Evolutionary conservation across 2,113 vertebrate species (phyloP).

Genomic region (Dipodomys stephensi): DNA sequence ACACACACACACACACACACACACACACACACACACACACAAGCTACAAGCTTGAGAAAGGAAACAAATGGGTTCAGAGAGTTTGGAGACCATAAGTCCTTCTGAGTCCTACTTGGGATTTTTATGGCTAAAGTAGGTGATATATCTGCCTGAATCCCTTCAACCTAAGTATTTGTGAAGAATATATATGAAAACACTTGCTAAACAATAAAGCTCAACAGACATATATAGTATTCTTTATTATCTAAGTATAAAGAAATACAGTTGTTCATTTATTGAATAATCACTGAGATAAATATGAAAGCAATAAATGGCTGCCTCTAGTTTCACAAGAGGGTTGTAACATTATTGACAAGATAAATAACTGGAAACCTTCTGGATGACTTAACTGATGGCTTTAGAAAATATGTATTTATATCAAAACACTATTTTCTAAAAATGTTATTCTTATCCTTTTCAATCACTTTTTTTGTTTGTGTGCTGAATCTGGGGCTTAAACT

Average conservation of each 20-base stretch:
- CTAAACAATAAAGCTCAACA: background rate
- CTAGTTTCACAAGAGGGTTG: background rate
- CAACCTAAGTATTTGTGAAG: background rate
- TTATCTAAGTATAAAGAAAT: background rate
- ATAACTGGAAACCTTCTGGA: background rate
- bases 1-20: no score
- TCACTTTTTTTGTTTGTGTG: no score
- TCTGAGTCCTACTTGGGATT: background rate
- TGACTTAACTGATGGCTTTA: background rate
- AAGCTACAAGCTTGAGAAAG: background rate
- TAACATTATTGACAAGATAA: background rate
- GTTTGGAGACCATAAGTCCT: background rate
- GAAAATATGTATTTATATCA: background rate
- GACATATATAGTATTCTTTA: background rate
- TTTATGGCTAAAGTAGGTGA: background rate
- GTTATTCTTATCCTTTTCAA: no score
- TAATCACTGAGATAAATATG: background rate
- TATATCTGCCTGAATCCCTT: background rate
- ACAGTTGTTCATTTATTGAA: background rate
- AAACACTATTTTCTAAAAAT: background rate
- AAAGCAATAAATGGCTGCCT: background rate
- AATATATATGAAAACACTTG: background rate
- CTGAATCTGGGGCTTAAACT: no score
- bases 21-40: no score
- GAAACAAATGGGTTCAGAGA: background rate